phyloP scores from a whole-genome alignment of 2,113 vertebrate species.

The Oreochromis spilurus region DNA sequence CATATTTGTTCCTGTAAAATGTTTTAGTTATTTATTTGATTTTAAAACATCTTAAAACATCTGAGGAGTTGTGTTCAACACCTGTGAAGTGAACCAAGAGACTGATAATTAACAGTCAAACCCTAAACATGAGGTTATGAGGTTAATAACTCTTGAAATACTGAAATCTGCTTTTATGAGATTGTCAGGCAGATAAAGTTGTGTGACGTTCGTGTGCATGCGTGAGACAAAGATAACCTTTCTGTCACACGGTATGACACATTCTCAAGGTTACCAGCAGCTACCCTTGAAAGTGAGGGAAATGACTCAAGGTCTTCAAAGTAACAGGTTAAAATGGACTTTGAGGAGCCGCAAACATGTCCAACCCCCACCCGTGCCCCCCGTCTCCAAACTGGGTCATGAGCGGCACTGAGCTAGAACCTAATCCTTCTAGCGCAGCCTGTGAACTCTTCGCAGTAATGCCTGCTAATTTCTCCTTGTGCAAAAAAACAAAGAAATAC shows the following conservation, averaged over 20 bases:
- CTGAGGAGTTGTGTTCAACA: background rate
- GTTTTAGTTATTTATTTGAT: background rate
- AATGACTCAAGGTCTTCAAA: conserved; percentile 41
- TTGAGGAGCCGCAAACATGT: background rate
- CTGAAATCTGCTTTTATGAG: background rate
- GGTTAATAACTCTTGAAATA: background rate
- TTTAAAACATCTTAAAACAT: background rate
- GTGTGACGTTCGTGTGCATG: background rate
- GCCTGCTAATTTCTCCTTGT: background rate
- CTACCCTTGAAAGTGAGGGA: background rate
- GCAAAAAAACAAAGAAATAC: background rate
- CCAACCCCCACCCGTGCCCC: background rate
- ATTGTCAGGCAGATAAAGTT: background rate
- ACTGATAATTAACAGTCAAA: background rate
- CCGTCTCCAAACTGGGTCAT: background rate
- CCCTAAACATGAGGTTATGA: background rate
- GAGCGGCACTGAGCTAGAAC: background rate
- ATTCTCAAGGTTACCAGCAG: background rate
- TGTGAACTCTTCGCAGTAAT: conserved; percentile 24
- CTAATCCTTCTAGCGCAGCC: background rate
- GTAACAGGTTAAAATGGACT: background rate
- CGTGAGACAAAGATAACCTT: background rate
- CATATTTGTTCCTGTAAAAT: background rate
- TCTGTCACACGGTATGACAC: background rate
- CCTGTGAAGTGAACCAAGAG: background rate